Evolutionary conservation across 1,140 invertebrate species (phyloP), one percentile per base, ranked within the genome.

Genomic region (Achatina immaculata): DNA sequence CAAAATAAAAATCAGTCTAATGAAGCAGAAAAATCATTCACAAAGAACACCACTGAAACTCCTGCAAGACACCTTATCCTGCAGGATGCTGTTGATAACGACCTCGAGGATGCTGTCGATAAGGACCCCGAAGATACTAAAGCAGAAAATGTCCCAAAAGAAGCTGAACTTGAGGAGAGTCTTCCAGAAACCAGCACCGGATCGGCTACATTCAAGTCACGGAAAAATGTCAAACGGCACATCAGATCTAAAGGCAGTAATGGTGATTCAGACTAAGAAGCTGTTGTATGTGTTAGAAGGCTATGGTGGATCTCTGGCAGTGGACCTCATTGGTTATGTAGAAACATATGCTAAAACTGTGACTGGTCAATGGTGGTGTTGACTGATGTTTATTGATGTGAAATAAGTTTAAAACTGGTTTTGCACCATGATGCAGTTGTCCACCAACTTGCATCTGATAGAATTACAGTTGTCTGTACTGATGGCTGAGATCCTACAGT

Each of bases 1-100:
- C 81, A 80, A 75, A 69, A 83, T 48, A 66, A 42, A 72, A 55
- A 65, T 14, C n/a, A 77, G 36, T 16, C 36, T 31, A 51, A 77
- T 38, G 42, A 4, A 28, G 38, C 38, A 9, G 69, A 45, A 9
- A 31, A 42, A 28, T 36, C 24, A 72, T 6, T 40, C 21, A 45
- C 21, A 7, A 75, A 42, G 36, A 19, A 48, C 14, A 7, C 21
- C 6, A 1, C 45, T 19, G 73, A 36, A 36, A 16, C 36, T 14
- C 16, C 40, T 36, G 31, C 43, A 11, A 7, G 40, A 40, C 4
- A 71, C 7, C 71, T 9, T 34, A 2, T 28, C 45, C 1, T 11
- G 11, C 14, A 11, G 3, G 65, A 34, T 34, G n/a, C 11, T 1
- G 21, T 16, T 58, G 45, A 75, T 43, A 43, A 75, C 28, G 31